Evolutionary conservation across 2,888 invertebrate species (phyloP).

Genomic region (Troilus luridus): DNA sequence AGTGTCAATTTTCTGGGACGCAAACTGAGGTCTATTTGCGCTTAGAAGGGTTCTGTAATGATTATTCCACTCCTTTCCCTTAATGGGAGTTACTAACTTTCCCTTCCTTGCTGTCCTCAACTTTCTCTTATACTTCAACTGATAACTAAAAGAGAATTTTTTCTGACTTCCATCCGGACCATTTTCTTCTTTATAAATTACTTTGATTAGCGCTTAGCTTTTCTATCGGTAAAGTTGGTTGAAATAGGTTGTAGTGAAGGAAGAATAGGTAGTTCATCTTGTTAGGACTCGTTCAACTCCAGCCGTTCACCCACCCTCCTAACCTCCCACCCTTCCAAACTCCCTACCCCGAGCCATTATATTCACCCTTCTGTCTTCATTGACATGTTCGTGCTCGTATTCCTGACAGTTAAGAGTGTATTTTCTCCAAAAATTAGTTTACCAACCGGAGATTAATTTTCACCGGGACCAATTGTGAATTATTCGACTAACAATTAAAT

Average conservation of each 20-base stretch:
- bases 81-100: no score
- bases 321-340: not conserved
- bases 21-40: no score
- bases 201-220: not conserved
- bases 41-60: no score
- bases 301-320: not conserved
- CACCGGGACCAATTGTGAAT: not conserved
- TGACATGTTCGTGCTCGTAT: not conserved
- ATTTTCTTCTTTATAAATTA: no score
- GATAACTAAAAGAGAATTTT: no score
- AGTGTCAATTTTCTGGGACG: no score
- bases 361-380: conserved; percentile 21
- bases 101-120: no score
- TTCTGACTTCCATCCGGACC: no score
- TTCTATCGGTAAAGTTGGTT: conserved; percentile 36
- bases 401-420: not conserved
- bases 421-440: not conserved
- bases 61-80: no score
- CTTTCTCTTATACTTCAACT: no score
- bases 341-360: not conserved
- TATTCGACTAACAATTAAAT: not conserved
- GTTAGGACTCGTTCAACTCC: not conserved
- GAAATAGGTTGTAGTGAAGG: conserved; percentile 2
- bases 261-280: conserved; percentile 19
- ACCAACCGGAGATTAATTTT: not conserved